Percentiles rank a stretch among this genome's conserved stretches.
These are phyloP conservation scores for Atethmia centrago DNA, from an alignment of 2,888 invertebrate genomes.

Conservation along the genomic window DNA sequence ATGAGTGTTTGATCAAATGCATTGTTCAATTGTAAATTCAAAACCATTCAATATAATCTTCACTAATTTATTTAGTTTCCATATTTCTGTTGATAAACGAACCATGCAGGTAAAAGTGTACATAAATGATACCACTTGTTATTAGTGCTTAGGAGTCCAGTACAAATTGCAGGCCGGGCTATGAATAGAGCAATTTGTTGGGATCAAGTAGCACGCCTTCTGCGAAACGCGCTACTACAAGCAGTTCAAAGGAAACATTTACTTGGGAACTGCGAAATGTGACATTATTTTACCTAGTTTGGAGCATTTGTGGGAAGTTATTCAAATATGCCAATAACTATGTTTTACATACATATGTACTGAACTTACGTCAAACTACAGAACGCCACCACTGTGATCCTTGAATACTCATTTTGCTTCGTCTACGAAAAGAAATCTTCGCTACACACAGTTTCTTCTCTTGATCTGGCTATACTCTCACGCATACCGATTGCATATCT, in stretches of 20 bases:
- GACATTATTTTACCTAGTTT: constrained; percentile 4
- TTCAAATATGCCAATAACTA: neutral
- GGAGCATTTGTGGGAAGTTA: neutral
- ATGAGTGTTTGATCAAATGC: neutral
- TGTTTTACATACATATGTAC: neutral
- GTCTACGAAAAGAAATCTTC: neutral
- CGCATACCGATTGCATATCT: too few relatives aligned
- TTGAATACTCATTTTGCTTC: neutral
- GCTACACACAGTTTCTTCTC: neutral
- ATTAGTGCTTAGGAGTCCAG: constrained; percentile 26
- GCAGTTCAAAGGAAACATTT: constrained; percentile 20
- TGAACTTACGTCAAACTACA: neutral
- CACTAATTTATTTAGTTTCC: neutral
- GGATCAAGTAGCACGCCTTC: constrained; percentile 50
- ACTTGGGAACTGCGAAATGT: constrained; percentile 18
- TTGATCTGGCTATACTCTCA: neutral
- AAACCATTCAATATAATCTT: neutral
- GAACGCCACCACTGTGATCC: neutral
- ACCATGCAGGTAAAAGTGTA: constrained; percentile 7
- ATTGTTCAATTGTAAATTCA: neutral
- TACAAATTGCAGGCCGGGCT: constrained; percentile 41
- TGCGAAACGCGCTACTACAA: constrained; percentile 40
- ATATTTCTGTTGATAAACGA: neutral
- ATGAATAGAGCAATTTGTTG: constrained; percentile 62
- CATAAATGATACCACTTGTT: constrained; percentile 21